phyloP scores from a whole-genome alignment of 1,140 invertebrate species.

The Periplaneta americana region DNA sequence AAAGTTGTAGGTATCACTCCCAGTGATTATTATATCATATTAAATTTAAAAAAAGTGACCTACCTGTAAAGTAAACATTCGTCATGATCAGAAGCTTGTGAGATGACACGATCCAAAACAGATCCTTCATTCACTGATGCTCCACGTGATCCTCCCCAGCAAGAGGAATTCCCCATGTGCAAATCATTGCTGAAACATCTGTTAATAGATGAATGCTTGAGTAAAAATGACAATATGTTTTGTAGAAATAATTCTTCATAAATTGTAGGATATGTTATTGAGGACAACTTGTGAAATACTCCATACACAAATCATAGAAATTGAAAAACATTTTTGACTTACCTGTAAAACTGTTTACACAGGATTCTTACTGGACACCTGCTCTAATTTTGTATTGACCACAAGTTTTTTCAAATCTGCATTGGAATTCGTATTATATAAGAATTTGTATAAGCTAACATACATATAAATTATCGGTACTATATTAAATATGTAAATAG shows the following conservation, averaged over 20 bases:
- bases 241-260: too few relatives aligned
- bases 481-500: too few relatives aligned
- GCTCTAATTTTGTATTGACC: too few relatives aligned
- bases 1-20: not conserved
- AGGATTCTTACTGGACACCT: too few relatives aligned
- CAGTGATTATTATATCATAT: not conserved
- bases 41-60: constrained; percentile 13
- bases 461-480: too few relatives aligned
- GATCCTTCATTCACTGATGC: constrained; percentile 48
- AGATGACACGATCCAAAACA: constrained; percentile 81
- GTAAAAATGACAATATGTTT: not conserved
- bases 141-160: not conserved
- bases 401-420: too few relatives aligned
- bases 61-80: constrained; percentile 70
- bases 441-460: too few relatives aligned
- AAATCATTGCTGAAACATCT: not conserved
- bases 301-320: too few relatives aligned
- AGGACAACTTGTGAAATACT: too few relatives aligned
- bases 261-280: too few relatives aligned
- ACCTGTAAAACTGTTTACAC: too few relatives aligned
- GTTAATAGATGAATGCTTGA: not conserved
- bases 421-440: too few relatives aligned
- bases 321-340: not conserved
- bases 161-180: constrained; percentile 12
- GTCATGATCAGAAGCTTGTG: constrained; percentile 68